These are phyloP conservation scores for Mastomys natalensis DNA, from an alignment of 2,113 vertebrate genomes.

Conservation along the genomic window DNA sequence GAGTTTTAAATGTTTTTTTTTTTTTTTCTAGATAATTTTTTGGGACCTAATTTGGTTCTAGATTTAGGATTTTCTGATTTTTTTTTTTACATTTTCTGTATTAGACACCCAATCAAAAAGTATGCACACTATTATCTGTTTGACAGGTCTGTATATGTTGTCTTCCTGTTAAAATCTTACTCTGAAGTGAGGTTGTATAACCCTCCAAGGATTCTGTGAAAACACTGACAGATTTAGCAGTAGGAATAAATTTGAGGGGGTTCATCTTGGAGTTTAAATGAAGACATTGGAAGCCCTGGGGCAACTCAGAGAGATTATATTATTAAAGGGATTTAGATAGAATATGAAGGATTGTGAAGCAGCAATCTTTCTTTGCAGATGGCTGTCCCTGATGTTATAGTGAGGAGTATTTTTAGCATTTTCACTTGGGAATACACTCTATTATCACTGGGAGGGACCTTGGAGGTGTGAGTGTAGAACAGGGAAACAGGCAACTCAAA, in stretches of 20 bases:
- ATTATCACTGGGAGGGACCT: neutral
- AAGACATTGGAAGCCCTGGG: constrained; percentile 57
- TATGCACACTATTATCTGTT: neutral
- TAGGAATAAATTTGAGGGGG: constrained; percentile 58
- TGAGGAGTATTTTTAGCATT: neutral
- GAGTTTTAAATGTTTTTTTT: neutral
- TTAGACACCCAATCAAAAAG: neutral
- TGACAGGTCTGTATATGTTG: neutral
- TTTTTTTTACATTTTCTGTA: neutral
- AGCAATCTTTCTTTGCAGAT: constrained; percentile 1
- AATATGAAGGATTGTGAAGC: constrained; percentile 53
- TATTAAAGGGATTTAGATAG: constrained; percentile 67
- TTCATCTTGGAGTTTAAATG: constrained; percentile 65
- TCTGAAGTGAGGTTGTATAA: constrained; percentile 23
- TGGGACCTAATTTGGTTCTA: neutral
- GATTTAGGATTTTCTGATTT: neutral
- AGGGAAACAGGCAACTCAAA: neutral
- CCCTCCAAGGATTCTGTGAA: constrained; percentile 43
- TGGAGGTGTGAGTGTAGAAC: neutral
- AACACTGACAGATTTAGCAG: constrained; percentile 62
- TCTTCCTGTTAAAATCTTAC: constrained; percentile 53
- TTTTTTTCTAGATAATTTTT: neutral
- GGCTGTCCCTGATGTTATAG: neutral
- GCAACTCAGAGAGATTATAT: constrained; percentile 57
- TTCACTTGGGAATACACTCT: neutral